phyloP scores from a whole-genome alignment of 2,797 vertebrate species.

The Chelonia mydas region DNA sequence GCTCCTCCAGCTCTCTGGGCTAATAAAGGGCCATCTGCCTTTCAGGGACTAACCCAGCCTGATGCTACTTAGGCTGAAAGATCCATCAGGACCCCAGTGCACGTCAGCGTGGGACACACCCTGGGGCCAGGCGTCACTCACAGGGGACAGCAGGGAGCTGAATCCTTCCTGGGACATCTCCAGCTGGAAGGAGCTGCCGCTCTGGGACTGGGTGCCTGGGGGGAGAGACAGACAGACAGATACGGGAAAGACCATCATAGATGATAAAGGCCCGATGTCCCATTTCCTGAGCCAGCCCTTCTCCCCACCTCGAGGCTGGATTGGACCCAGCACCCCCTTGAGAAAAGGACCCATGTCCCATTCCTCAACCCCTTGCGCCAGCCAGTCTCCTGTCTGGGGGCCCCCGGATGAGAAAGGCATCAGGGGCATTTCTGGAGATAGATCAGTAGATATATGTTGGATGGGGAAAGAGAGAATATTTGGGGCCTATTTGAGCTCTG shows the following conservation, averaged over 20 bases:
- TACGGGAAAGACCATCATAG: not conserved
- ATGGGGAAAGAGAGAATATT: not conserved
- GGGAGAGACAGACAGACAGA: not conserved
- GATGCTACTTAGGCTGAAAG: not conserved
- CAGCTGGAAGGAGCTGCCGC: slow-evolving; percentile 72
- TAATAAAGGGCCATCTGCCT: not conserved
- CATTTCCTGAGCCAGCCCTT: not conserved
- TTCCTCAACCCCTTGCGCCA: not conserved
- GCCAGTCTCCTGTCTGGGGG: not conserved
- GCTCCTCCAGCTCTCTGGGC: not conserved
- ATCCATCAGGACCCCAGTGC: not conserved
- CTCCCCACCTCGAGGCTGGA: not conserved
- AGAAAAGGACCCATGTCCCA: not conserved
- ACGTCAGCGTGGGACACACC: not conserved
- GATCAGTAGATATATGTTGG: fast-evolving
- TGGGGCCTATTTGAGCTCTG: not conserved
- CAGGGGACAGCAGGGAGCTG: too few species aligned
- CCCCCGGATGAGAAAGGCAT: too few species aligned
- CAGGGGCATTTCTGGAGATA: not conserved
- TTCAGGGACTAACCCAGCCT: not conserved
- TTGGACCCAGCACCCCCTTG: not conserved
- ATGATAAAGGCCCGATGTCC: not conserved
- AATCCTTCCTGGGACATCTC: not conserved
- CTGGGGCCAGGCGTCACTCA: too few species aligned
- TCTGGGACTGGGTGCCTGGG: slow-evolving; percentile 72